Conservation (phyloP, 64 coral and sea anemone species). For the Platygyra sinensis region DNA sequence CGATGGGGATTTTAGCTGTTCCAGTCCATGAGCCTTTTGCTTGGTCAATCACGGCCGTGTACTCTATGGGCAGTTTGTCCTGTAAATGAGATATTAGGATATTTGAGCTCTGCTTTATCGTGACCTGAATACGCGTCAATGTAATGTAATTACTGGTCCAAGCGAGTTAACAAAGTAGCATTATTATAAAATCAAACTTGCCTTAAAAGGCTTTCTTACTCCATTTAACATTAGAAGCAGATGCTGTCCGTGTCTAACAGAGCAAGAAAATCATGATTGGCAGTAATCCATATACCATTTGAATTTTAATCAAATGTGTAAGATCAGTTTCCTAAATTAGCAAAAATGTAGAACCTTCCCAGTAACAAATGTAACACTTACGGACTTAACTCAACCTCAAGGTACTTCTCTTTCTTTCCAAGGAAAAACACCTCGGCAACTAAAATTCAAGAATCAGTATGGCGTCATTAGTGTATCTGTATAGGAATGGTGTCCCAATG, state of each 20-base stretch:
- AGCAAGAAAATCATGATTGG: neutral
- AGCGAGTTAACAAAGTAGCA: neutral
- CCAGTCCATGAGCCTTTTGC: slow-evolving; percentile 69
- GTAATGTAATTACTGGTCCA: neutral
- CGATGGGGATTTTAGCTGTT: slow-evolving; percentile 75
- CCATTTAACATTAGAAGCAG: slow-evolving; percentile 78
- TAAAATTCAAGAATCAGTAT: slow-evolving; percentile 2
- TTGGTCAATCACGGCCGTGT: slow-evolving; percentile 65
- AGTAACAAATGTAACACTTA: slow-evolving; percentile 41
- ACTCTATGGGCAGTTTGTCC: slow-evolving; percentile 78
- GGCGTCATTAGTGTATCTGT: neutral
- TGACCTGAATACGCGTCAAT: too few species aligned
- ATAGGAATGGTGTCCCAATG: too few species aligned
- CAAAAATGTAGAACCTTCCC: neutral
- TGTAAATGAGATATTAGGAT: slow-evolving; percentile 15
- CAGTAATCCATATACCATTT: too few species aligned
- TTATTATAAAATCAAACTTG: neutral
- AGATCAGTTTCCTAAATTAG: too few species aligned
- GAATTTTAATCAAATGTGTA: too few species aligned
- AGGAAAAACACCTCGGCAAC: slow-evolving; percentile 95
- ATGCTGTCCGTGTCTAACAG: slow-evolving; percentile 74
- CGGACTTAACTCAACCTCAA: slow-evolving; percentile 85
- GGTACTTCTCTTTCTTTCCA: slow-evolving; percentile 80
- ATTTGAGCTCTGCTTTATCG: neutral
- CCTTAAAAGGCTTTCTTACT: slow-evolving; percentile 78